phyloP scores from a whole-genome alignment of 2,797 vertebrate species.

The Champsocephalus gunnari region DNA sequence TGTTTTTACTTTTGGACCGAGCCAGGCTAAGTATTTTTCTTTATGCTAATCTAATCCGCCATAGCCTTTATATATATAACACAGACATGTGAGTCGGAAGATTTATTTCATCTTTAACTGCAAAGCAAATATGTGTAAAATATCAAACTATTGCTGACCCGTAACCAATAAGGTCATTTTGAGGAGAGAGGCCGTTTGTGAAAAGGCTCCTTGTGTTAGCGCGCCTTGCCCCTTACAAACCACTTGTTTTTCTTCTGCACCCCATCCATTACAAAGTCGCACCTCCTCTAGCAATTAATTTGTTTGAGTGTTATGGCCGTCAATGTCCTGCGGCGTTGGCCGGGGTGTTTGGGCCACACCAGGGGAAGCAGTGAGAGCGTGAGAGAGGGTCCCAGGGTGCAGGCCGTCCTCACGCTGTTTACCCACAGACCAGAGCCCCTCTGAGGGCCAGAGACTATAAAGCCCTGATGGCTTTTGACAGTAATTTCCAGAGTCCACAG shows the following conservation, averaged over 20 bases:
- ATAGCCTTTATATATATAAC: background rate
- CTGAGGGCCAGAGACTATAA: slow-evolving; percentile 75
- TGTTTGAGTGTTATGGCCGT: slow-evolving; percentile 56
- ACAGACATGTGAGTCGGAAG: background rate
- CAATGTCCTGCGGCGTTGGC: slow-evolving; percentile 31
- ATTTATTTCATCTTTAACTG: background rate
- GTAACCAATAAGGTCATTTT: slow-evolving; percentile 43
- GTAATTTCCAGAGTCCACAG: slow-evolving; percentile 82
- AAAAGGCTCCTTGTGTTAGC: slow-evolving; percentile 64
- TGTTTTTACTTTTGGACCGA: slow-evolving; percentile 4
- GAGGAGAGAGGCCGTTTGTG: slow-evolving; percentile 24
- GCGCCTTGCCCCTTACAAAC: slow-evolving; percentile 28
- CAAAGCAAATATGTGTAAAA: slow-evolving; percentile 15
- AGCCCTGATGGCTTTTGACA: slow-evolving; percentile 83
- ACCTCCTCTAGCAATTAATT: slow-evolving; percentile 68
- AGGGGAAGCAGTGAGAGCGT: slow-evolving; percentile 55
- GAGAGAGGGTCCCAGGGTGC: slow-evolving; percentile 65
- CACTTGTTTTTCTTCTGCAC: slow-evolving; percentile 67
- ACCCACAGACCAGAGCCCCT: slow-evolving; percentile 74
- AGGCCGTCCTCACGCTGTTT: slow-evolving; percentile 72
- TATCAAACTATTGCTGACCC: background rate
- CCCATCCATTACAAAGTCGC: slow-evolving; percentile 63
- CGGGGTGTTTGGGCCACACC: slow-evolving; percentile 51
- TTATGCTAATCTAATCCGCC: background rate
- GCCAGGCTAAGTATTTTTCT: background rate